Evolutionary conservation across 2,113 vertebrate genomes (phyloP), one percentile per base, ranked within the genome.

Genomic region (Eudorcas thomsonii): DNA sequence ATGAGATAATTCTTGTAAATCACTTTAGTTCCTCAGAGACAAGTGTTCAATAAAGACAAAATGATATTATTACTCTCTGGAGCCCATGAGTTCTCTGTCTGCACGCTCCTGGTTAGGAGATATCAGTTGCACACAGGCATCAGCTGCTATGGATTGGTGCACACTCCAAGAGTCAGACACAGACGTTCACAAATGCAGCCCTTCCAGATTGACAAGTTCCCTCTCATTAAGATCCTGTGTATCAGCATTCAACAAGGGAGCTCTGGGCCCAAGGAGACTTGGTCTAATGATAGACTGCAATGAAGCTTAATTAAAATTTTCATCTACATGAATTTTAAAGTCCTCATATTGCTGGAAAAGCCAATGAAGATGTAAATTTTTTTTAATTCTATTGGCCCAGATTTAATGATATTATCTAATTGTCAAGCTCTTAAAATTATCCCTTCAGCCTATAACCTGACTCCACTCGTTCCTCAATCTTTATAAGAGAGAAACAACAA

Each of bases 1-100:
- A 92, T 95, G 92, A 96, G 95, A 87, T 74, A 94, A 98, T 96
- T 97, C 62, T 91, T 92, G 52, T 84, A 97, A 98, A 97, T 93
- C 55, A 95, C 74, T 93, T 96, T 86, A 95, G 59, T 87, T 94
- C 86, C 91, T 97, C 54, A 88, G 96, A 98, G 94, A 67, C 86
- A 98, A 89, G 45, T 90, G 14, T 30, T 94, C 86, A 64, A n/a
- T 83, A 91, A 91, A 93, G 84, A 78, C 21, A 90, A 87, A 94
- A 94, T 89, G 64, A 64, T 88, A 64, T 64, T 77, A 43, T 82
- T 81, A 78, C 39, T 87, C 78, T 77, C 93, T 33, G 74, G 95
- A 98, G 95, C 91, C 14, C 83, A 60, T 26, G 33, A 36, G 43
- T 30, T 88, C 59, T 89, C 85, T 81, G 50, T 81, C 14, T 84